Conservation (phyloP, 2,797 vertebrate species). For the Chrysocyon brachyurus region DNA sequence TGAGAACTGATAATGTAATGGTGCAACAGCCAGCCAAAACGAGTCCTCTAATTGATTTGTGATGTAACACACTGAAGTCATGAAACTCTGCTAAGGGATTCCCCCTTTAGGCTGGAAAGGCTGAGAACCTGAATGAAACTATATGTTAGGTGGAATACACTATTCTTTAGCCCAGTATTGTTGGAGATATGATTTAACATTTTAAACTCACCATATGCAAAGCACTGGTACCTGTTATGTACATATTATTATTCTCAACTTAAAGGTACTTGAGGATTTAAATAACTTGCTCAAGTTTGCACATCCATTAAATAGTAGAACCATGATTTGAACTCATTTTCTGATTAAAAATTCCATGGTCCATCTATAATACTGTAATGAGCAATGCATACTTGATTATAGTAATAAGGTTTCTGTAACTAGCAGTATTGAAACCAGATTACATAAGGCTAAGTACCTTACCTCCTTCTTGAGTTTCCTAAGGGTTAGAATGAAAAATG, state of each 20-base stretch:
- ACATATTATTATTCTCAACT: not conserved
- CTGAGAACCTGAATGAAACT: not conserved
- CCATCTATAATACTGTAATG: not conserved
- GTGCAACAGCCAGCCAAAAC: not conserved
- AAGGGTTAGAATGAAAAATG: conserved; percentile 1
- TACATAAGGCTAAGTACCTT: not conserved
- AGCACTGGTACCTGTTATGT: not conserved
- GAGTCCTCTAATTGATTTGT: not conserved
- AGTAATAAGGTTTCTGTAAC: not conserved
- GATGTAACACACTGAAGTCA: not conserved
- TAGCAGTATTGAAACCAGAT: not conserved
- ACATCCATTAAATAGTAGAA: not conserved
- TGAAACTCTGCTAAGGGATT: not conserved
- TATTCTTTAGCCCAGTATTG: not conserved
- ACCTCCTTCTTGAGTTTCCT: not conserved
- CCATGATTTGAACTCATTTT: not conserved
- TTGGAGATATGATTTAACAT: not conserved
- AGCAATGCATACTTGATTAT: not conserved
- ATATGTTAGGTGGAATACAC: not conserved
- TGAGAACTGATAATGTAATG: not conserved
- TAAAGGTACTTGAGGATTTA: not conserved
- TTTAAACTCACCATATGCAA: not conserved
- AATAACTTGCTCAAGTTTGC: not conserved
- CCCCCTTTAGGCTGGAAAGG: not conserved
- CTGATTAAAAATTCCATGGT: not conserved